Conservation (phyloP, 2,797 vertebrate species). For the Hypotaenidia okinawae region DNA sequence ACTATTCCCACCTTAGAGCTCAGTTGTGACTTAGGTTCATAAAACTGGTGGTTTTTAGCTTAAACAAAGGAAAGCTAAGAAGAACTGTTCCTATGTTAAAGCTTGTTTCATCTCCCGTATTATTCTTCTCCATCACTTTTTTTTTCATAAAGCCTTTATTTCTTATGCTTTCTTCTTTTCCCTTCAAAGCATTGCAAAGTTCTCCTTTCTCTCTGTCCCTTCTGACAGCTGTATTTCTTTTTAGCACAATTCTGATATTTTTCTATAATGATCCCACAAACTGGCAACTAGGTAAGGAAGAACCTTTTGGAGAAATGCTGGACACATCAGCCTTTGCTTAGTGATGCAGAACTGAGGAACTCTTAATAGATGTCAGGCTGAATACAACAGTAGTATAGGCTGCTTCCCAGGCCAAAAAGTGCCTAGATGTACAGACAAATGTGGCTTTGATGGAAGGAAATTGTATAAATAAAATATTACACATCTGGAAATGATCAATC, state of each 20-base stretch:
- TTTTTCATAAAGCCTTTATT: neutral
- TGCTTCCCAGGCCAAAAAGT: neutral
- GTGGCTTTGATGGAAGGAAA: neutral
- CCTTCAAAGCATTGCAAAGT: neutral
- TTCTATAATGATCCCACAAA: neutral
- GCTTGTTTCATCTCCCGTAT: neutral
- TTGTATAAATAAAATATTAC: neutral
- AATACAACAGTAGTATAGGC: neutral
- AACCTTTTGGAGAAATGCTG: neutral
- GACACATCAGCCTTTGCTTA: neutral
- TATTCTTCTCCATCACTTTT: neutral
- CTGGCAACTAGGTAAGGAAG: neutral
- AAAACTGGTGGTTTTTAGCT: neutral
- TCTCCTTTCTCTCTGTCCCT: neutral
- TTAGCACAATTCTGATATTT: neutral
- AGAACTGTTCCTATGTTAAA: neutral
- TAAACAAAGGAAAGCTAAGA: neutral
- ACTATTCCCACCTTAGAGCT: neutral
- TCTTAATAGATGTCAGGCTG: neutral
- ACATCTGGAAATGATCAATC: neutral
- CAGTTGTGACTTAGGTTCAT: neutral
- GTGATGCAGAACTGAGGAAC: neutral
- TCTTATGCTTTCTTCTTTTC: neutral
- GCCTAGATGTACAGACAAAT: neutral
- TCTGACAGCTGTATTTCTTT: neutral